Evolutionary conservation across 2,113 vertebrate species (phyloP).

Genomic region (Girardinichthys multiradiatus): DNA sequence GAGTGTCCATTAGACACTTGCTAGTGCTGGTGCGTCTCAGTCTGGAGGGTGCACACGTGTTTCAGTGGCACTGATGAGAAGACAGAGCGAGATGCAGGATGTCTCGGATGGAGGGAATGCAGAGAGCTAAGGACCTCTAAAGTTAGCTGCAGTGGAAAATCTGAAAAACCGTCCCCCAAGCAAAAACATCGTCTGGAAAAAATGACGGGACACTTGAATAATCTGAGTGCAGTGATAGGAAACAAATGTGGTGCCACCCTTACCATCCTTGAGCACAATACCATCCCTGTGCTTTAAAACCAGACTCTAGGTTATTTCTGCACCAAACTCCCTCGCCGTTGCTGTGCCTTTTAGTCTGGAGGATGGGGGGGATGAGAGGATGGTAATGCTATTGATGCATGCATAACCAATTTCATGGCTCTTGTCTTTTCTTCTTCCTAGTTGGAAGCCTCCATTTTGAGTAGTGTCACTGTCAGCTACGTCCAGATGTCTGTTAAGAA

Average conservation of each 20-base stretch:
- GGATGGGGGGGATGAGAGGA: slow-evolving; percentile 26
- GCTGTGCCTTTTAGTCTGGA: slow-evolving; percentile 32
- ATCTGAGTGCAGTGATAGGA: slow-evolving; percentile 71
- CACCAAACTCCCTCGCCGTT: slow-evolving; percentile 41
- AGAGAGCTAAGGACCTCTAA: slow-evolving; percentile 40
- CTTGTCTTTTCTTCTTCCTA: slow-evolving; percentile 73
- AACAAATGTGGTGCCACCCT: slow-evolving; percentile 69
- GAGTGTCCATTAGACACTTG: slow-evolving; percentile 42
- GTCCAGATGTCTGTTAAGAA: slow-evolving; percentile 72
- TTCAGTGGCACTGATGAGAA: slow-evolving; percentile 45
- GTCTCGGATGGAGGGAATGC: slow-evolving; percentile 48
- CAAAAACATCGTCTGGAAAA: slow-evolving; percentile 77
- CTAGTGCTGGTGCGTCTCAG: slow-evolving; percentile 51
- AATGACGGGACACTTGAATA: slow-evolving; percentile 80
- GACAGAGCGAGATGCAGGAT: slow-evolving; percentile 41
- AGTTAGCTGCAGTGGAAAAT: slow-evolving; percentile 76
- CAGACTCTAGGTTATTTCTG: slow-evolving; percentile 45
- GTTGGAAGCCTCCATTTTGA: slow-evolving; percentile 75
- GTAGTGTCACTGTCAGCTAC: slow-evolving; percentile 47
- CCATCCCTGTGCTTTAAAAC: slow-evolving; percentile 54
- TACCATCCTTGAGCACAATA: slow-evolving; percentile 57
- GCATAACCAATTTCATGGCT: slow-evolving; percentile 75
- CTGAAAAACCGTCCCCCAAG: slow-evolving; percentile 59
- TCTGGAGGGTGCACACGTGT: slow-evolving; percentile 28
- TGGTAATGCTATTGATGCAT: slow-evolving; percentile 64